phyloP scores from a whole-genome alignment of 2,888 invertebrate species.

The Heliconius sara region DNA sequence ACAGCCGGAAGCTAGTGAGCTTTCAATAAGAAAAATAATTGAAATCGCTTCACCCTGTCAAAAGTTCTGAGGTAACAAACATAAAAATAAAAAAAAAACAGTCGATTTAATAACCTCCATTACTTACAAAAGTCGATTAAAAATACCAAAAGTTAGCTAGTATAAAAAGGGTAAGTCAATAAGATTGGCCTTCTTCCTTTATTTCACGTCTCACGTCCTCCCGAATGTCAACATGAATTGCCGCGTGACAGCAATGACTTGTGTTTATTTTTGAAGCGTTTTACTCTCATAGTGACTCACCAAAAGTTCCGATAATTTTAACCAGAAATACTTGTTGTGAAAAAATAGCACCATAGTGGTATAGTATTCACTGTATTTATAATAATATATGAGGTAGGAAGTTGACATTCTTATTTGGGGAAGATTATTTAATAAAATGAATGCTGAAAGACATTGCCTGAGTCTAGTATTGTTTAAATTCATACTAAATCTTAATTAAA shows the following conservation, averaged over 20 bases:
- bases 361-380: no score
- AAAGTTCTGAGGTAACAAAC: no score
- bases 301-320: neutral
- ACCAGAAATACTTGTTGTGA: neutral
- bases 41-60: no score
- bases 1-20: no score
- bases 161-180: neutral
- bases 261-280: conserved; percentile 4
- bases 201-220: neutral
- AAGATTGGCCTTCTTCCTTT: neutral
- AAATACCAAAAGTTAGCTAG: neutral
- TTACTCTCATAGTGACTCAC: neutral
- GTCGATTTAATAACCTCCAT: no score
- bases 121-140: no score
- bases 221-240: conserved; percentile 2
- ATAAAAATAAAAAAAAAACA: no score
- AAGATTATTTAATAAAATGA: neutral
- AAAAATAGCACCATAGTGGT: neutral
- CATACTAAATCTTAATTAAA: no score
- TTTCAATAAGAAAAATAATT: no score
- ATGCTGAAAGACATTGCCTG: neutral
- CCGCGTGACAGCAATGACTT: conserved; percentile 1
- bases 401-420: neutral
- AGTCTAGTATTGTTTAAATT: neutral
- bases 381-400: neutral